Percentiles rank a stretch among this genome's conserved stretches.
Conservation (phyloP, 2,888 invertebrate genomes). For the Dyspetes luteomarginatus region DNA sequence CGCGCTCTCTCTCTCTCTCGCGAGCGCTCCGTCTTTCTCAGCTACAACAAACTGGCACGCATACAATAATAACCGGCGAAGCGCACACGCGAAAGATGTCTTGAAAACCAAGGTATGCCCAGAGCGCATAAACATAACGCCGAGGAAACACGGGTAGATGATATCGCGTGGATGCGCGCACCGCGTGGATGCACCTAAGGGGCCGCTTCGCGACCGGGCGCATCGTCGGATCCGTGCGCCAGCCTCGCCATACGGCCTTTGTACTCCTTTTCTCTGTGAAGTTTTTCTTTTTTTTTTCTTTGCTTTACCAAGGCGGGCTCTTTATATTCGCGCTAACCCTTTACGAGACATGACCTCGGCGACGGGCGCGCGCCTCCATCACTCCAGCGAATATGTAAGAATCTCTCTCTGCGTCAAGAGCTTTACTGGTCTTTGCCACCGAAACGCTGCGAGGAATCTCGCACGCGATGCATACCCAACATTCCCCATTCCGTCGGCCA, state of each 20-base stretch:
- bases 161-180: constrained; percentile 76
- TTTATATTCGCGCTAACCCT: constrained; percentile 45
- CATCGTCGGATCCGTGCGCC: constrained; percentile 75
- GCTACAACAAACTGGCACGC: constrained; percentile 48
- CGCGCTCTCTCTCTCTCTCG: not conserved
- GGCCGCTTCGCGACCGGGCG: constrained; percentile 73
- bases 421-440: constrained; percentile 48
- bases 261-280: constrained; percentile 63
- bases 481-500: constrained; percentile 3
- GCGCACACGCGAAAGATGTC: constrained; percentile 44
- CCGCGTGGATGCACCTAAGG: constrained; percentile 76
- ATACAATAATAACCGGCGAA: constrained; percentile 49
- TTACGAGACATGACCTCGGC: constrained; percentile 2
- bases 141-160: constrained; percentile 81
- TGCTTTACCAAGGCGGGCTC: constrained; percentile 25
- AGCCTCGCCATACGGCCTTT: constrained; percentile 77
- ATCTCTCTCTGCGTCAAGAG: constrained; percentile 18
- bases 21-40: not conserved
- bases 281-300: constrained; percentile 49
- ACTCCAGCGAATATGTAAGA: constrained; percentile 46
- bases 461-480: not conserved
- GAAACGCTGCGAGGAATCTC: constrained; percentile 39
- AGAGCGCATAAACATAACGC: constrained; percentile 79
- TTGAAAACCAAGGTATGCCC: constrained; percentile 75
- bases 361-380: constrained; percentile 45